Conservation (phyloP, 2,888 invertebrate species). For the Melanchra persicariae region DNA sequence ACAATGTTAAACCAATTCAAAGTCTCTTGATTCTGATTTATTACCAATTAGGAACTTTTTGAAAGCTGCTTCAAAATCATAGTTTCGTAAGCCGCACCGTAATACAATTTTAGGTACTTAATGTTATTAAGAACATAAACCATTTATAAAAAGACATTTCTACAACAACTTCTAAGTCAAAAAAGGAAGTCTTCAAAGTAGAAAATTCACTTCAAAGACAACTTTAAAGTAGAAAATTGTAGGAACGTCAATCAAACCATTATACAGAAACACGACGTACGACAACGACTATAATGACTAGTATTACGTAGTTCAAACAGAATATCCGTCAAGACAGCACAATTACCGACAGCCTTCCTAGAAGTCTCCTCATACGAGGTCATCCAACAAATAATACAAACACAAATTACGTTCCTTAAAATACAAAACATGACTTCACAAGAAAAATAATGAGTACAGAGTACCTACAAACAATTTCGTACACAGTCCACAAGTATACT, state of each 20-base stretch:
- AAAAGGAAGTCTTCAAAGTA: too few relatives aligned
- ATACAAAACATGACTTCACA: slow-evolving; percentile 28
- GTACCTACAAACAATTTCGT: slow-evolving; percentile 27
- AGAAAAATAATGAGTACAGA: slow-evolving; percentile 49
- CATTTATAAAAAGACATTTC: background rate
- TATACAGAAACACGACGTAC: slow-evolving; percentile 13
- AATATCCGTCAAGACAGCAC: slow-evolving; percentile 43
- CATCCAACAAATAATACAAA: slow-evolving; percentile 36
- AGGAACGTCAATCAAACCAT: slow-evolving; percentile 24
- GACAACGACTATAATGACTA: slow-evolving; percentile 32
- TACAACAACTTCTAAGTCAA: too few relatives aligned
- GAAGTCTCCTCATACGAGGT: slow-evolving; percentile 47
- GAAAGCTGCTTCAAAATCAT: background rate
- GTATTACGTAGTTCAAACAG: slow-evolving; percentile 30
- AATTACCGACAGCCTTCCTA: slow-evolving; percentile 46
- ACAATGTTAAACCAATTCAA: background rate
- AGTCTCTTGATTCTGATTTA: slow-evolving; percentile 19
- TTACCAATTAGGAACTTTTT: slow-evolving; percentile 2
- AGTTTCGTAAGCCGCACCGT: background rate
- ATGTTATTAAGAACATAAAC: background rate
- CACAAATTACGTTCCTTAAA: slow-evolving; percentile 16
- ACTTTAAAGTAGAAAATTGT: background rate
- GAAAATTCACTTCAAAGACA: too few relatives aligned
- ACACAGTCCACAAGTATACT: slow-evolving; percentile 32
- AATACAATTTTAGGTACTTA: background rate